These are phyloP conservation scores for Heliconius ethilla DNA, from an alignment of 2,888 invertebrate genomes.

Conservation along the genomic window DNA sequence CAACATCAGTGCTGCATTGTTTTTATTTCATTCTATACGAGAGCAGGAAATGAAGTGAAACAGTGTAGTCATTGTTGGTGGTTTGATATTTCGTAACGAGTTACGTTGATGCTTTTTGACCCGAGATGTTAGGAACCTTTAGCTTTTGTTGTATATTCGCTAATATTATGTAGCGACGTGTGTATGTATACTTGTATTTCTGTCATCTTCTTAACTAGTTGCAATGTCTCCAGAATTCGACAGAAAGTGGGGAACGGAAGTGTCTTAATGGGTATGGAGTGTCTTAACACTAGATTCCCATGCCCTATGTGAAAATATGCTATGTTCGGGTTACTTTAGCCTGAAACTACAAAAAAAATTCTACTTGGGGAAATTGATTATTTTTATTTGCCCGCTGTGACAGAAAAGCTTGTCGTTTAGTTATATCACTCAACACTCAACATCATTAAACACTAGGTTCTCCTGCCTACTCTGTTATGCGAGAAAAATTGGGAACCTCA, in stretches of 20 bases:
- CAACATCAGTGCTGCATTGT: slow-evolving; percentile 68
- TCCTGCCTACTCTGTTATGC: not conserved
- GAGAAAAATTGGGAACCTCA: not conserved
- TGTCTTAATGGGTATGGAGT: no score
- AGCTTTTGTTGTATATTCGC: slow-evolving; percentile 15
- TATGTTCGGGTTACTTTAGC: not conserved
- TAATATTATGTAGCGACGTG: slow-evolving; percentile 5
- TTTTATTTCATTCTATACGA: slow-evolving; percentile 61
- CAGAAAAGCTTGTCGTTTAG: no score
- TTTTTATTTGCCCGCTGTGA: no score
- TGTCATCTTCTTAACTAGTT: not conserved
- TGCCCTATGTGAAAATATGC: not conserved
- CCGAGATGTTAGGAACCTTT: slow-evolving; percentile 42
- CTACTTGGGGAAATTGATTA: no score
- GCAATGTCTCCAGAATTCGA: no score
- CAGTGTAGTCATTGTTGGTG: slow-evolving; percentile 65
- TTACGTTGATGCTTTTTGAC: slow-evolving; percentile 45
- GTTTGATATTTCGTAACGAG: slow-evolving; percentile 61
- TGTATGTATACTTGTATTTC: not conserved
- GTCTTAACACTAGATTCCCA: no score
- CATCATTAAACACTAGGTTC: not conserved
- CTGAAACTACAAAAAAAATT: not conserved
- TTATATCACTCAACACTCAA: not conserved
- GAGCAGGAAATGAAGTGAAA: slow-evolving; percentile 66
- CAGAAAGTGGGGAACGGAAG: no score